Conservation (phyloP, 2,113 vertebrate species). For the Penelope pileata region DNA sequence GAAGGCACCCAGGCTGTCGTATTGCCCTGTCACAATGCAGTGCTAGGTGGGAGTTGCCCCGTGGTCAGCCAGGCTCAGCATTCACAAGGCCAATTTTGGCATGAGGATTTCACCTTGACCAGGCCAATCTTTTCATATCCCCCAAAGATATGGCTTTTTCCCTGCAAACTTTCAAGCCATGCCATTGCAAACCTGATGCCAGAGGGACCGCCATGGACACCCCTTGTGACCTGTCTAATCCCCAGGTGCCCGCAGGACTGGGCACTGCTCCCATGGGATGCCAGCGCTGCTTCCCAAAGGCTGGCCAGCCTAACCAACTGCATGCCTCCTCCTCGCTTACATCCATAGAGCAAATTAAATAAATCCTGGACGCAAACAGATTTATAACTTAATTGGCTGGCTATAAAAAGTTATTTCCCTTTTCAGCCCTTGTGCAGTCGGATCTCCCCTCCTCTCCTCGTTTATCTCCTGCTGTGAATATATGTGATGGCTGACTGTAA, state of each 20-base stretch:
- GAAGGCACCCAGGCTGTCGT: neutral
- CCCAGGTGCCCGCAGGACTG: no score
- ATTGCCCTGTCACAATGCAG: neutral
- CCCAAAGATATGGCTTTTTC: neutral
- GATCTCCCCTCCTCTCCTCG: constrained; percentile 13
- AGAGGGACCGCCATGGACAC: neutral
- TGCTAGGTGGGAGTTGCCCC: neutral
- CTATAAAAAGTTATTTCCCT: constrained; percentile 53
- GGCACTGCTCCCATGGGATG: neutral
- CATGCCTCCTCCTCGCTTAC: rapidly evolving
- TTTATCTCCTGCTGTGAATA: constrained; percentile 59
- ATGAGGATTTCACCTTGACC: neutral
- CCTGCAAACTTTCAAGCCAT: neutral
- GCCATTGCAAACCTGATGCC: neutral
- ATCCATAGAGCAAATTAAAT: neutral
- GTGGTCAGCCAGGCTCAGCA: neutral
- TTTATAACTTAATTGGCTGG: constrained; percentile 38
- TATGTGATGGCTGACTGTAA: constrained; percentile 58
- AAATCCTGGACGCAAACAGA: neutral
- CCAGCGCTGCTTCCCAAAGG: neutral
- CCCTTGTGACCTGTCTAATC: no score
- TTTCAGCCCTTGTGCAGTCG: constrained; percentile 27
- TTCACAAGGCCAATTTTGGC: neutral
- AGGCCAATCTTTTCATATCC: neutral
- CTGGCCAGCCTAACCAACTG: neutral